Percentiles rank a stretch among this genome's conserved stretches.
Evolutionary conservation across 2,888 invertebrate genomes (phyloP).

Genomic region (Drosophila prostipennis): DNA sequence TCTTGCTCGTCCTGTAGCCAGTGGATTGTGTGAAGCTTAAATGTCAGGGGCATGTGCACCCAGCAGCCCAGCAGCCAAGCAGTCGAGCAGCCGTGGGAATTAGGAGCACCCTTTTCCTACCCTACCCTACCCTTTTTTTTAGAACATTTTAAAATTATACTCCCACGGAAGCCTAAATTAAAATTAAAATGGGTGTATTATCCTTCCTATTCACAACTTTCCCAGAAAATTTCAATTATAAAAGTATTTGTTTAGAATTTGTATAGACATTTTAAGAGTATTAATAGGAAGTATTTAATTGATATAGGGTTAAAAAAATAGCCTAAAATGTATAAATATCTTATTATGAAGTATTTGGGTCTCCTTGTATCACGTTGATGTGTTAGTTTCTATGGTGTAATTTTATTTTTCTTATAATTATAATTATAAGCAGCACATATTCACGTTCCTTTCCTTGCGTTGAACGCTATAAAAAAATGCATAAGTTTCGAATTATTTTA

Average conservation of each 20-base stretch:
- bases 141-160: slow-evolving; percentile 4
- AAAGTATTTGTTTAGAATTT: neutral
- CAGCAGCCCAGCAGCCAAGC: slow-evolving; percentile 33
- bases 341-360: no score
- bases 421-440: neutral
- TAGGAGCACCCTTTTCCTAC: slow-evolving; percentile 20
- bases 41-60: slow-evolving; percentile 75
- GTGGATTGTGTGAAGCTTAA: slow-evolving; percentile 52
- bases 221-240: neutral
- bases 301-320: no score
- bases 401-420: no score
- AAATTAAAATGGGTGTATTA: neutral
- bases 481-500: slow-evolving; percentile 1
- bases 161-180: neutral
- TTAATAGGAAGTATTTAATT: no score
- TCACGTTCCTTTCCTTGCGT: neutral
- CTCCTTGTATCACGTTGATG: no score
- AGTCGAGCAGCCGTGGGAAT: slow-evolving; percentile 17
- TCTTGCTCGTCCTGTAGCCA: slow-evolving; percentile 45
- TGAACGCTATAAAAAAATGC: neutral
- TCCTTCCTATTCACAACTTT: neutral
- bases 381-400: no score
- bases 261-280: no score
- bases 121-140: neutral
- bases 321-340: no score